phyloP scores from a whole-genome alignment of 2,113 vertebrate species.

The Datnioides undecimradiatus region DNA sequence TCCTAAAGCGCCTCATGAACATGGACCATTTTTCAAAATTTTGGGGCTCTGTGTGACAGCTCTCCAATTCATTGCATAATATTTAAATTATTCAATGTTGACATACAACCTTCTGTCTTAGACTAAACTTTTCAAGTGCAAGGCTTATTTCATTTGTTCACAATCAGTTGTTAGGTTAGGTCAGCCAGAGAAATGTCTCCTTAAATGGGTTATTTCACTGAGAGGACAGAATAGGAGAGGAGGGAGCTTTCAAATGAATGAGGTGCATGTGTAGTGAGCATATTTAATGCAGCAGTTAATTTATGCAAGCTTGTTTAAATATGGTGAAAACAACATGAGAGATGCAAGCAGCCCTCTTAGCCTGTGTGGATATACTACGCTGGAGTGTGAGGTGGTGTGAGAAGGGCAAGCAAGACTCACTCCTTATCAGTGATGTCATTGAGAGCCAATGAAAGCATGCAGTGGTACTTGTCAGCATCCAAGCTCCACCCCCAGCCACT shows the following conservation, averaged over 20 bases:
- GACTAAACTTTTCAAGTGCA: not conserved
- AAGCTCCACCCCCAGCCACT: constrained; percentile 65
- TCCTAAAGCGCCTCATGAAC: not conserved
- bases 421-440: constrained; percentile 85
- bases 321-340: not conserved
- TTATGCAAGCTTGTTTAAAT: not conserved
- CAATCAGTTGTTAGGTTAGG: not conserved
- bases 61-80: not conserved
- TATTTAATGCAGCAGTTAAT: constrained; percentile 6
- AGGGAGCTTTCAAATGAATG: not conserved
- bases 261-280: not conserved
- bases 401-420: constrained; percentile 11
- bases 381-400: constrained; percentile 12
- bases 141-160: not conserved
- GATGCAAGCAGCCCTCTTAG: constrained; percentile 6
- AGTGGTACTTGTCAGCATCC: constrained; percentile 49
- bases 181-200: not conserved
- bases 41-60: not conserved
- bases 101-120: not conserved
- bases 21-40: not conserved
- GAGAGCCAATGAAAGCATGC: constrained; percentile 80
- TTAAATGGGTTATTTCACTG: not conserved
- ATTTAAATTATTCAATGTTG: not conserved
- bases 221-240: not conserved
- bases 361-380: constrained; percentile 12